phyloP scores from a whole-genome alignment of 2,888 invertebrate species.

The Yponomeuta evonymella region DNA sequence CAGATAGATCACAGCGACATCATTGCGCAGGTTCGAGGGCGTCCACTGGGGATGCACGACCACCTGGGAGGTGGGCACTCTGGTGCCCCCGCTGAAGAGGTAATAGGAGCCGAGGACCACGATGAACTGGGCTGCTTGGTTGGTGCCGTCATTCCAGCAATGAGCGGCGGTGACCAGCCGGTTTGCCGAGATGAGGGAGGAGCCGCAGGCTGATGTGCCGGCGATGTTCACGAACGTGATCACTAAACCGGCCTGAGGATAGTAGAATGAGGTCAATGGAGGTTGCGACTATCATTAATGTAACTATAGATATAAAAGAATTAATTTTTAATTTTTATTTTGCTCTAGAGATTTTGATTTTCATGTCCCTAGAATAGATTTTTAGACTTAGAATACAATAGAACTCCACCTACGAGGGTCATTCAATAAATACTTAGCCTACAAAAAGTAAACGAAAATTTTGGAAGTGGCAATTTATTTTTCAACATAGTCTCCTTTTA shows the following conservation, averaged over 20 bases:
- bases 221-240: conserved; percentile 35
- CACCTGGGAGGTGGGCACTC: conserved; percentile 37
- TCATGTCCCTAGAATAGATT: too few relatives aligned
- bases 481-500: too few relatives aligned
- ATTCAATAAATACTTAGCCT: too few relatives aligned
- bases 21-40: conserved; percentile 33
- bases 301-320: too few relatives aligned
- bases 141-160: conserved; percentile 45
- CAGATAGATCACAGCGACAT: conserved; percentile 45
- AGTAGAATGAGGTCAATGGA: too few relatives aligned
- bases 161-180: conserved; percentile 52
- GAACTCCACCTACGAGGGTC: too few relatives aligned
- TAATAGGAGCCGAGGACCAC: conserved; percentile 44
- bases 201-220: conserved; percentile 46
- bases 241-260: conserved; percentile 41
- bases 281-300: too few relatives aligned
- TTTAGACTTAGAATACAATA: too few relatives aligned
- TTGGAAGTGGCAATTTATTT: too few relatives aligned
- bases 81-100: conserved; percentile 42
- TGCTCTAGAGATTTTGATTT: too few relatives aligned
- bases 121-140: conserved; percentile 37
- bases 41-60: conserved; percentile 42
- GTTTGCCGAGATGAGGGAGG: conserved; percentile 35
- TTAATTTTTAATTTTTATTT: too few relatives aligned
- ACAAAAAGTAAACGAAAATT: too few relatives aligned